Percentiles rank a stretch among this genome's conserved stretches.
Conservation (phyloP, 2,888 invertebrate species). For the Ellobium chinense region DNA sequence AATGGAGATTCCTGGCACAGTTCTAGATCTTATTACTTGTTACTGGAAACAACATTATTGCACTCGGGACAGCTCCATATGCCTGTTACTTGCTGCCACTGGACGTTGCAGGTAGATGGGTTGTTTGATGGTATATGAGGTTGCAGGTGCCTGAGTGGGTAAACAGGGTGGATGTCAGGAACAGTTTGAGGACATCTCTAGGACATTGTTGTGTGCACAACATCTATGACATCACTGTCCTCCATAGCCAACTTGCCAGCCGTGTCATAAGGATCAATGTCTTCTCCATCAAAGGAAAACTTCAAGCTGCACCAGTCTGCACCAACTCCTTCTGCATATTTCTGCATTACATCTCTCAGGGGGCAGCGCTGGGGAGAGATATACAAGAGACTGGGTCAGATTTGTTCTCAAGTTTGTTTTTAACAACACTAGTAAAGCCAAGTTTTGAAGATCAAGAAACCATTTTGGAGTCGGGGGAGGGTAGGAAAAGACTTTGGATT, state of each 20-base stretch:
- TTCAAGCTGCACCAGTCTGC: background rate
- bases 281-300: constrained; percentile 40
- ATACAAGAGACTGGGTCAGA: too few relatives aligned
- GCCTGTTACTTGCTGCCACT: background rate
- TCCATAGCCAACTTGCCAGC: constrained; percentile 32
- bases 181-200: background rate
- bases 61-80: background rate
- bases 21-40: too few relatives aligned
- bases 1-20: too few relatives aligned
- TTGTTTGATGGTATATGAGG: background rate
- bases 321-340: constrained; percentile 18
- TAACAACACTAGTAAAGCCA: too few relatives aligned
- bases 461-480: too few relatives aligned
- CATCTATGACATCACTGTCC: constrained; percentile 35
- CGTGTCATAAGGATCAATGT: constrained; percentile 35
- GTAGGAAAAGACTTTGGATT: too few relatives aligned
- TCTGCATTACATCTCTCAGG: constrained; percentile 27
- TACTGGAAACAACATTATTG: background rate
- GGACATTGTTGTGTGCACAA: background rate
- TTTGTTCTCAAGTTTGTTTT: too few relatives aligned
- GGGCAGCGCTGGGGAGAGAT: constrained; percentile 37
- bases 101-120: background rate
- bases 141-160: too few relatives aligned
- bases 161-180: too few relatives aligned
- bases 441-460: too few relatives aligned